A percentile compares a stretch with the other conserved stretches of the same genome.
Conservation (phyloP, 2,113 vertebrate genomes). For the Onychostruthus taczanowskii region DNA sequence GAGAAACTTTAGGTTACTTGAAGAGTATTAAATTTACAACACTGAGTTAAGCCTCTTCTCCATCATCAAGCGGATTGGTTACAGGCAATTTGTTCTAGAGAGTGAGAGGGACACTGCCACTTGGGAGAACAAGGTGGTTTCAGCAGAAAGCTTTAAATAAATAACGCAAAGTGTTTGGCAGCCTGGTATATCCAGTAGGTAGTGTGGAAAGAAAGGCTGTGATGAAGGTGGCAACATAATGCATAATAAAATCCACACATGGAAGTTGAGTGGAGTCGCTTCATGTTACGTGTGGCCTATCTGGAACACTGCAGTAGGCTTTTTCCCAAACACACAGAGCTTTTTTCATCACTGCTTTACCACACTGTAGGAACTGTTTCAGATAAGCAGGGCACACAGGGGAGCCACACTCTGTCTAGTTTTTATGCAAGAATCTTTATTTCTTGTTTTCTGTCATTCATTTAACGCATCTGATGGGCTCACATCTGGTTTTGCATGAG, state of each 20-base stretch:
- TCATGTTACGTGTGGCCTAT: accelerated
- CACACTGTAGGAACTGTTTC: neutral
- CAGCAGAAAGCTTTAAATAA: slow-evolving; percentile 20
- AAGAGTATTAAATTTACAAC: slow-evolving; percentile 16
- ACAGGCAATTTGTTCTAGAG: neutral
- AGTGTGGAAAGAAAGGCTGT: neutral
- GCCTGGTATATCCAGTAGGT: neutral
- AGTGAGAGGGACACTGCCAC: neutral
- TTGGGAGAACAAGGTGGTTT: neutral
- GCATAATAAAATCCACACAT: neutral
- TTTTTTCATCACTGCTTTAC: neutral
- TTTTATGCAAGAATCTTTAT: neutral
- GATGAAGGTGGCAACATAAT: neutral
- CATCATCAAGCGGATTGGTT: slow-evolving; percentile 50
- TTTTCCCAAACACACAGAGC: neutral
- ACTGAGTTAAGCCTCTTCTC: slow-evolving; percentile 41
- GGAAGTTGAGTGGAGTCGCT: neutral
- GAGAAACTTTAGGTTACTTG: neutral
- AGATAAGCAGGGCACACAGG: neutral
- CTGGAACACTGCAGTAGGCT: neutral
- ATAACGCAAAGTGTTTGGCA: neutral
- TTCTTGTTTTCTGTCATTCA: neutral
- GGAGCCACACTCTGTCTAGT: neutral
- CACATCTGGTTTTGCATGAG: accelerated
- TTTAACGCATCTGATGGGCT: neutral